Evolutionary conservation across 2,113 vertebrate species (phyloP), one percentile per base, ranked within the genome.

Genomic region (Hemicordylus capensis): DNA sequence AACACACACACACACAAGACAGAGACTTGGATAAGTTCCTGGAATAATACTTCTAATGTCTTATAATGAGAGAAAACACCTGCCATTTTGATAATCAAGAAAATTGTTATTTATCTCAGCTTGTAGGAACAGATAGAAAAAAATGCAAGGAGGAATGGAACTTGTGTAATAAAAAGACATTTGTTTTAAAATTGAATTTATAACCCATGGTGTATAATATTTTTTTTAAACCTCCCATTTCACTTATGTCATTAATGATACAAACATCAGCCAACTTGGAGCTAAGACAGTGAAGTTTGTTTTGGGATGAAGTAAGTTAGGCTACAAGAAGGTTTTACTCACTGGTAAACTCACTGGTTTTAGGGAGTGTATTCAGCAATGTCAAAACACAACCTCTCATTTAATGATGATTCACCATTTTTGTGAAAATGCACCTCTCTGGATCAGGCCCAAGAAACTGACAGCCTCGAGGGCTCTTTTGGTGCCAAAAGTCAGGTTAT

Each of bases 201-300:
- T 46, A 88, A 67, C 69, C 31, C 69, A 70, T 84, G 22, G 20
- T 75, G 84, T 54, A 44, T 5, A 0, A 37, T 85, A 77, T 77
- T 86, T 86, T 67, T 61, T 24, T n/a, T 80, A 83, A 91, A 86
- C 67, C 2, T 4, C 48, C 34, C 79, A 85, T 85, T 85, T n/a
- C 56, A 82, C n/a, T 56, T 87, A 34, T 31, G 76, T 82, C 54
- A 9, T 92, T 14, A 79, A 26, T 34, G 24, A 84, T 34, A 54
- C 7, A 72, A 75, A 15, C 58, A 73, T 48, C 9, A 87, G 28
- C 66, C 6, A 48, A 4, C 1, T 79, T 84, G 20, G 63, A 75
- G 19, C 42, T 81, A 64, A 0, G 82, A 19, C 15, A 84, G 2
- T 63, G 87, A 90, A 58, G 70, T 83, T 87, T 76, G 76, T n/a